A percentile compares a stretch with the other conserved stretches of the same genome.
Conservation (phyloP, 1,140 invertebrate species). For the Rhysida immarginata region DNA sequence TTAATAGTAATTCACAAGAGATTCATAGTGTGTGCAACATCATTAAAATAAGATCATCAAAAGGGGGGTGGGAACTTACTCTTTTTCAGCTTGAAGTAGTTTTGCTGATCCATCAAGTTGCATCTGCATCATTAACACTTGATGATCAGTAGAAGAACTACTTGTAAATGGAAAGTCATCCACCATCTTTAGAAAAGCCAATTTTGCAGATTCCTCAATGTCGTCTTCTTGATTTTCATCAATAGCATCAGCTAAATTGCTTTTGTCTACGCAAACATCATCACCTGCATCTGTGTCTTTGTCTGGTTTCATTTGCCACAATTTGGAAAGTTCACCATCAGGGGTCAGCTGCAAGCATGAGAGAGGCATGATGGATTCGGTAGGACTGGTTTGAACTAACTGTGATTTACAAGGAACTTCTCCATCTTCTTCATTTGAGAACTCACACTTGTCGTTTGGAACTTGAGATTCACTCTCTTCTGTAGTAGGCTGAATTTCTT, state of each 20-base stretch:
- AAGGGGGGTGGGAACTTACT: constrained; percentile 37
- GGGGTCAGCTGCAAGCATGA: constrained; percentile 10
- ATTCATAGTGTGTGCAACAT: neutral
- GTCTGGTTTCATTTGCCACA: constrained; percentile 5
- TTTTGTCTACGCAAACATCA: constrained; percentile 6
- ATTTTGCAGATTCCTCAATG: neutral
- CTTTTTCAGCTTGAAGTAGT: constrained; percentile 50
- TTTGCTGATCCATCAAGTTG: constrained; percentile 57
- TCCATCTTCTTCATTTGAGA: too few relatives aligned
- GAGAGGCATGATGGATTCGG: neutral
- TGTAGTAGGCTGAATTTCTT: neutral
- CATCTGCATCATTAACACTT: constrained; percentile 49
- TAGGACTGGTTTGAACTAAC: constrained; percentile 5
- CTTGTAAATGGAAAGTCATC: constrained; percentile 26
- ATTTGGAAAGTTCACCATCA: constrained; percentile 16
- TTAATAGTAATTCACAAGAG: neutral
- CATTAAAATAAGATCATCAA: neutral
- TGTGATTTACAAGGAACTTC: neutral
- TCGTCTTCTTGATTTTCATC: neutral
- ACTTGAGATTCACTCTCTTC: neutral
- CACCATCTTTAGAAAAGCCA: constrained; percentile 45
- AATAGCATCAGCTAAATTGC: neutral
- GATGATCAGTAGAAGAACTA: constrained; percentile 45
- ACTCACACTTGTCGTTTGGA: neutral
- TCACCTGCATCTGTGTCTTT: neutral